Evolutionary conservation across 1,140 invertebrate genomes (phyloP), one percentile per base, ranked within the genome.

Genomic region (Megalonaias nervosa): DNA sequence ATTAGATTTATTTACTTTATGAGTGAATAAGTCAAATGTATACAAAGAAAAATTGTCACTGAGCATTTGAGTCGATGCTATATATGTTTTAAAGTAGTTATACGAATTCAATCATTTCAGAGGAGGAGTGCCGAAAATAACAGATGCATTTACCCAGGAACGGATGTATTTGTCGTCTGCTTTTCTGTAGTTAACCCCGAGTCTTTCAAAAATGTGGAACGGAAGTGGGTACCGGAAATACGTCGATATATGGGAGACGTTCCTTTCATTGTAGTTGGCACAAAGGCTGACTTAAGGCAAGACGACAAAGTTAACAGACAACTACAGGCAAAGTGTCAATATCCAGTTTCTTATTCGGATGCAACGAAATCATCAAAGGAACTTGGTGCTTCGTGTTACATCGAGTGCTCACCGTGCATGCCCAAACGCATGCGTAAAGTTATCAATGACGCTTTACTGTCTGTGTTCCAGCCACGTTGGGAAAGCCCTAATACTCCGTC

Each of bases 351-450:
- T 26, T 21, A 56, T 13, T 70, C 75, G 0, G 80, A 81, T 14
- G 84, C 81, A 5, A 55, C 59, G 15, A 65, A 62, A 11, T 13
- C 72, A 6, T 80, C 84, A 13, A 62, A 75, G n/a, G 55, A 58
- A 48, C 14, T 85, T 4, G 84, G 84, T 11, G 81, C 81, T 0
- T 77, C 80, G 3, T 82, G 81, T 26, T 87, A 85, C 69, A 71
- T 85, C 12, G 84, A 87, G 75, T 78, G 79, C 65, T 85, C 82
- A 1, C 95, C 96, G 14, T 76, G 66, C n/a, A 81, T 82, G 79
- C 81, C 84, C 74, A 86, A 81, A 55, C 74, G 81, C 12, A 64
- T 84, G 31, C 59, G 81, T 11, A 80, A 75, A 56, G 79, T 78
- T 48, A 77, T 86, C 71, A 84, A 86, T 67, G 69, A 74, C n/a